Base-by-base conservation (phyloP, 2,113 vertebrate species). In the Microtus oregoni region DNA sequence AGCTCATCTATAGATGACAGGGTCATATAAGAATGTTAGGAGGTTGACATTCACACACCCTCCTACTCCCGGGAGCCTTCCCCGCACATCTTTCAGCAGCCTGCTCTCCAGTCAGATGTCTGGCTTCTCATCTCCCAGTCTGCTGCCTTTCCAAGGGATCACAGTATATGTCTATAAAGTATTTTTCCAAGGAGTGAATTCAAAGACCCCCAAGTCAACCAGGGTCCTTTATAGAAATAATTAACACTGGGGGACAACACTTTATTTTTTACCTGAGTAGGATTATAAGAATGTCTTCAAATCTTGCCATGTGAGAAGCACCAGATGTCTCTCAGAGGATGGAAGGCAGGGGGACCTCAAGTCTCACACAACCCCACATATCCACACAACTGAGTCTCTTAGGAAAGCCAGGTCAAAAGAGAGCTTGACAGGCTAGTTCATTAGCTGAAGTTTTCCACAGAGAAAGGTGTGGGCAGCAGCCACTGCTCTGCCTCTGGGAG, bases 161-260 rank as follows among this genome's bases (percentile, higher is more conserved):
- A 89, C 44, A 91, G n/a, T 79, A 90, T 72, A 86, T 81, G 83
- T 24, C 96, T 96, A 85, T 89, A 95, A 97, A 96, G 96, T 91
- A 94, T 98, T 98, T 98, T 86, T 78, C 78, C 92, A 91, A 95
- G 96, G 86, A 97, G 98, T 98, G 96, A 10, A 7, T 92, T 96
- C 2, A 0, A 96, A 97, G 93, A 92, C 95, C 96, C 96, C 89
- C 95, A 97, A 96, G 96, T 96, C 96, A 98, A 97, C 98, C 91
- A n/a, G 82, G 89, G 50, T 67, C 93, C 96, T 98, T 98, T 94
- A 88, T 90, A 96, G 79, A 97, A 97, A 95, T 97, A 98, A 98
- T 96, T 92, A 97, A 87, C 95, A 35, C 92, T 96, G 92, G 93
- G 97, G 97, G 98, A 97, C 94, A 96, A 98, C 95, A 96, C 97